Conservation (phyloP, 2,888 invertebrate genomes). For the Platerodrilus igneus region DNA sequence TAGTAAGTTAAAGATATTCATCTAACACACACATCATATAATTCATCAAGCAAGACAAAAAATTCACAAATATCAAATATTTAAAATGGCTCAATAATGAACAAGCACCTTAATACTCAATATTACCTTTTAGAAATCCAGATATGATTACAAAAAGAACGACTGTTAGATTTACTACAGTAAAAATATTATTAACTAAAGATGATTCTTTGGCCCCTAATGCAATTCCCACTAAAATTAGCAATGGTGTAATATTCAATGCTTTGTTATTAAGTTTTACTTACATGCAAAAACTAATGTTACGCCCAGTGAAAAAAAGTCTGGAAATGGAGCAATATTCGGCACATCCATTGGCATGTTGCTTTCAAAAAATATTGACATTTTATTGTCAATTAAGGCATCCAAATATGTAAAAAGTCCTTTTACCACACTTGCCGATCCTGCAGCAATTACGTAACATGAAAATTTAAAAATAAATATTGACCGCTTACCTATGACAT, state of each 20-base stretch:
- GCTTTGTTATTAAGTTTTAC: conserved; percentile 21
- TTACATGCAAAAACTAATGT: conserved; percentile 67
- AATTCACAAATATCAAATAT: background rate
- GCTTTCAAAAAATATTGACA: conserved; percentile 58
- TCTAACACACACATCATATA: too few relatives aligned
- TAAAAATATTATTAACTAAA: conserved; percentile 72
- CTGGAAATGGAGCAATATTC: conserved; percentile 67
- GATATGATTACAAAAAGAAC: conserved; percentile 69
- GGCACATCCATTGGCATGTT: conserved; percentile 63
- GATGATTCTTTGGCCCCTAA: conserved; percentile 78
- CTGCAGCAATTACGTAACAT: conserved; percentile 47
- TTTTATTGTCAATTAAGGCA: conserved; percentile 60
- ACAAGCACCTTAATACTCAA: background rate
- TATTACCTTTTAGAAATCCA: conserved; percentile 64
- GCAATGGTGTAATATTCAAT: too few relatives aligned
- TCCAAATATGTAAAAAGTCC: conserved; percentile 77
- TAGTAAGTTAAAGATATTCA: too few relatives aligned
- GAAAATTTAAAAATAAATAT: background rate
- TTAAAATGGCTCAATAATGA: background rate
- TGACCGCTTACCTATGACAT: conserved; percentile 73
- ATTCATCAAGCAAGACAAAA: too few relatives aligned
- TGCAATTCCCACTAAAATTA: conserved; percentile 57
- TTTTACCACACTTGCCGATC: conserved; percentile 79
- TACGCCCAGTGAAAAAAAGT: conserved; percentile 70
- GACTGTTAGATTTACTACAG: conserved; percentile 65